Evolutionary conservation across 1,140 invertebrate species (phyloP), one percentile per base, ranked within the genome.

Genomic region (Armadillidium nasatum): DNA sequence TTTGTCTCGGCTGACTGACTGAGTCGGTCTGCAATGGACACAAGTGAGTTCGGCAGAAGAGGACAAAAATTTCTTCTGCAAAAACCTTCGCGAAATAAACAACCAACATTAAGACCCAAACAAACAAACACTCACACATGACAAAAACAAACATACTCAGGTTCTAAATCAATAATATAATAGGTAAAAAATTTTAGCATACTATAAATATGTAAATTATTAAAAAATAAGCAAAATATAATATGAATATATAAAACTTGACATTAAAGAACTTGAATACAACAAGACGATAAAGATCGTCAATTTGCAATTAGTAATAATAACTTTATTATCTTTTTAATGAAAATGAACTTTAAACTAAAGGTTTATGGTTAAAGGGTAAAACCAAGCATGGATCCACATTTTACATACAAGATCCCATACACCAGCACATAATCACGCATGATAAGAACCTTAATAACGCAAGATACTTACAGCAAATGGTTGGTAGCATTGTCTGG

Each of bases 401-500:
- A 33, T 33, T 33, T 33, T 33, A 33, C 33, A 33, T 33, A 33
- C 33, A 33, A 33, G 33, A 60, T 15, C 7, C 7, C 11, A 60
- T 7, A 60, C 7, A 19, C 50, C 11, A 19, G 11, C 50, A 60
- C 50, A 7, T 60, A 13, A 60, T 15, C 50, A 60, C 50, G 19
- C 11, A 60, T 19, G 50, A 60, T 15, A 60, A 60, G 15, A 13
- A 60, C 11, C 11, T 19, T 19, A 60, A 60, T 60, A 60, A 60
- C 1, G 50, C 33, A 60, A 19, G 7, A 60, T 60, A 89, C 91
- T 90, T 88, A 94, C 90, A 92, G 85, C 84, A 96, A 92, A 88
- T 97, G 94, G 88, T 95, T 96, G 44, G 88, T 86, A 70, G 93
- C 87, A 82, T 89, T 90, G 87, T 97, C 93, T 7, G 91, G 92